phyloP scores from a whole-genome alignment of 1,140 invertebrate species.

The Galleria mellonella region DNA sequence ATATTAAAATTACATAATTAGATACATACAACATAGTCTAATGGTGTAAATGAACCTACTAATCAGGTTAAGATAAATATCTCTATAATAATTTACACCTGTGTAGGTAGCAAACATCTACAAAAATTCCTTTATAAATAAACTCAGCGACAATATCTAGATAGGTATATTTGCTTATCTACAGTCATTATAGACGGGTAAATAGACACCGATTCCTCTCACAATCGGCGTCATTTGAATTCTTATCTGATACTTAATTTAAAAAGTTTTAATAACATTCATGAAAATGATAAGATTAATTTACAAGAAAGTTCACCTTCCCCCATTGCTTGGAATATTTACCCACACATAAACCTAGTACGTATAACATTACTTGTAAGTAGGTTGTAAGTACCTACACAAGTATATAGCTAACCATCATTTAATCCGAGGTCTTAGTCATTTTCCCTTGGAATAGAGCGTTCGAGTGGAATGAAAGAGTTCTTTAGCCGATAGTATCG shows the following conservation, averaged over 20 bases:
- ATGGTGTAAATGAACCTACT: not conserved
- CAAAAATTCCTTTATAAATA: no score
- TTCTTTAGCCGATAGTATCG: slow-evolving; percentile 55
- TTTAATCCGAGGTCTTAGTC: slow-evolving; percentile 9
- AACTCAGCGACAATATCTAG: no score
- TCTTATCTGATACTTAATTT: slow-evolving; percentile 11
- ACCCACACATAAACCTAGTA: no score
- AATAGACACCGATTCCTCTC: no score
- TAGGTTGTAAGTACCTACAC: not conserved
- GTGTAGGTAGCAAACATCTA: no score
- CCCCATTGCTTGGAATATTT: not conserved
- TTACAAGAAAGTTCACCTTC: slow-evolving; percentile 2
- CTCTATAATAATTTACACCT: not conserved
- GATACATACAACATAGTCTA: no score
- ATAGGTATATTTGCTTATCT: no score
- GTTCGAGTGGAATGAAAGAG: slow-evolving; percentile 43
- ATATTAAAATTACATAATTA: no score
- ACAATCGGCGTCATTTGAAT: not conserved
- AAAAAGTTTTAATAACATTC: slow-evolving; percentile 33
- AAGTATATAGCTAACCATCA: slow-evolving; percentile 6
- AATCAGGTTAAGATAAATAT: slow-evolving; percentile 1
- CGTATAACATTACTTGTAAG: not conserved
- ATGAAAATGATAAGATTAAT: slow-evolving; percentile 25
- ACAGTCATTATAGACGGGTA: no score
- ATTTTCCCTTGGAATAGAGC: slow-evolving; percentile 22